Evolutionary conservation across 64 coral and sea anemone species (phyloP).

Genomic region (Platygyra sinensis): DNA sequence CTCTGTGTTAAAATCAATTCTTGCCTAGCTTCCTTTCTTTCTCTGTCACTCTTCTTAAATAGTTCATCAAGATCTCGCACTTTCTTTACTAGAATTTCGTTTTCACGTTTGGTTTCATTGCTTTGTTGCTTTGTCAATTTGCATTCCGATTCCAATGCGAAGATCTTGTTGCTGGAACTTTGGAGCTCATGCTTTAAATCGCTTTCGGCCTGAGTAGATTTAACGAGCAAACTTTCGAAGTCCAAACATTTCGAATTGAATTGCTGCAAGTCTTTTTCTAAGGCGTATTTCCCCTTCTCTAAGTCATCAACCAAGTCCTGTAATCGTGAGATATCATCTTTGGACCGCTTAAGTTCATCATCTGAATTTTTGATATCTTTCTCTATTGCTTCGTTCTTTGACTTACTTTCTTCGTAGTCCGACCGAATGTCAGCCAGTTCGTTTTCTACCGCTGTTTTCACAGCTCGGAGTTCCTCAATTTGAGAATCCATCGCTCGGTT

Average conservation of each 20-base stretch:
- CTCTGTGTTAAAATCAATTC: conserved; percentile 51
- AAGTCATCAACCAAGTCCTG: conserved; percentile 16
- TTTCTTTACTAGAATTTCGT: conserved; percentile 44
- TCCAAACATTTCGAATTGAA: conserved; percentile 42
- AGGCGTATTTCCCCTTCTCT: conserved; percentile 51
- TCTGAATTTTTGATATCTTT: conserved; percentile 33
- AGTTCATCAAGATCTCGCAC: conserved; percentile 63
- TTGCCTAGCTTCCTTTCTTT: conserved; percentile 57
- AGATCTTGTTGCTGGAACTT: conserved; percentile 59
- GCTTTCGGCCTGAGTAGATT: conserved; percentile 49
- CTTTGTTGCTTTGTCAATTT: conserved; percentile 47
- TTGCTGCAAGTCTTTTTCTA: conserved; percentile 52
- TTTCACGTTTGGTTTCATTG: conserved; percentile 50
- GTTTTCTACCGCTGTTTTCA: conserved; percentile 34
- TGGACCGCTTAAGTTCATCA: conserved; percentile 52
- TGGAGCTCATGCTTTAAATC: conserved; percentile 61
- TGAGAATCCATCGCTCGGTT: conserved; percentile 36
- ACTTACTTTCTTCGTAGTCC: conserved; percentile 37
- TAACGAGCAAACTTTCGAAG: conserved; percentile 45
- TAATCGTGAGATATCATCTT: conserved; percentile 31
- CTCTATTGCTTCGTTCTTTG: conserved; percentile 19
- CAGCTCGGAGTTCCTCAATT: conserved; percentile 39
- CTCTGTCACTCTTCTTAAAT: conserved; percentile 55
- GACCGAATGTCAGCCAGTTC: conserved; percentile 38
- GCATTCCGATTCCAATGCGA: conserved; percentile 63